Conservation (phyloP, 2,797 vertebrate species). For the Hirundo rustica region DNA sequence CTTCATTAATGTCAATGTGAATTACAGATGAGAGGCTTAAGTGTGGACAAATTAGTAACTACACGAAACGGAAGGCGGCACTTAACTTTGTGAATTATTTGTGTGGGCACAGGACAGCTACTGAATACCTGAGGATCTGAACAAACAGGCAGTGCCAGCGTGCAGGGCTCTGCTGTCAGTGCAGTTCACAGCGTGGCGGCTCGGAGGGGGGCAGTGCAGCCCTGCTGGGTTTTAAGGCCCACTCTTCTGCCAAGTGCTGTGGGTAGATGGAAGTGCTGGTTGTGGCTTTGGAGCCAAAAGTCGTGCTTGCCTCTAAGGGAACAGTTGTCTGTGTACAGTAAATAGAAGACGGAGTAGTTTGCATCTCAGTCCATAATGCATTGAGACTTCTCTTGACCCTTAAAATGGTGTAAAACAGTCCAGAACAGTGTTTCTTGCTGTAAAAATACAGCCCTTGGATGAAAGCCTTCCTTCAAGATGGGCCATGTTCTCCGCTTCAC, state of each 20-base stretch:
- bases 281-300: conserved; percentile 9
- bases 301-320: background rate
- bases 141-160: background rate
- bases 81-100: conserved; percentile 53
- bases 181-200: accelerated
- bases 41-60: conserved; percentile 47
- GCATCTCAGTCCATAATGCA: background rate
- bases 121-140: conserved; percentile 24
- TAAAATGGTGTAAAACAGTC: conserved; percentile 1
- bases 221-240: background rate
- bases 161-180: background rate
- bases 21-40: conserved; percentile 52
- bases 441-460: background rate
- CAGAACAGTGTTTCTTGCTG: background rate
- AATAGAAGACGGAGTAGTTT: background rate
- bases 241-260: background rate
- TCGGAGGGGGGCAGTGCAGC: background rate
- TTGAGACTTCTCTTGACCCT: background rate
- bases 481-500: conserved; percentile 8
- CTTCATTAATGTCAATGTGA: conserved; percentile 53
- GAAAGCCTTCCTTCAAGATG: conserved; percentile 29
- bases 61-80: background rate
- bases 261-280: background rate
- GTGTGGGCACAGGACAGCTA: conserved; percentile 34
- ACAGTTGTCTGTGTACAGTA: background rate